Conservation (phyloP, 2,113 vertebrate genomes). For the Cyanoramphus novaezelandiae region DNA sequence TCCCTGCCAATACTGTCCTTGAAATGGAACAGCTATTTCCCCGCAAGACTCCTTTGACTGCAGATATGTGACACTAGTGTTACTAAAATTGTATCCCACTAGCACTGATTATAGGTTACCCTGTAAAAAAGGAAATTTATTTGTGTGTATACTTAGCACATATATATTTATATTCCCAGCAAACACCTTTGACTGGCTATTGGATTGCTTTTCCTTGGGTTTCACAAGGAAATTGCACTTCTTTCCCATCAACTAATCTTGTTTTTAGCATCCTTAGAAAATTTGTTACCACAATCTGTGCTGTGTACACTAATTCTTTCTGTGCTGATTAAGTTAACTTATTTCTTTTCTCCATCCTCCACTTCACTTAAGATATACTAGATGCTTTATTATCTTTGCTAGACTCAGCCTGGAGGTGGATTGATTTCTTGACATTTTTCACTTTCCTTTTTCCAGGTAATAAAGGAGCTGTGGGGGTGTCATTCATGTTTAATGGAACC, state of each 20-base stretch:
- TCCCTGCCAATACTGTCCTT: background rate
- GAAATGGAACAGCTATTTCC: background rate
- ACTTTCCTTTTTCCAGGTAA: slow-evolving; percentile 77
- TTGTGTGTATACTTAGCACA: background rate
- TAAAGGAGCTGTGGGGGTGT: slow-evolving; percentile 96
- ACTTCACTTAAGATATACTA: background rate
- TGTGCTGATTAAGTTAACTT: background rate
- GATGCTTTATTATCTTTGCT: background rate
- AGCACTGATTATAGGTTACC: background rate
- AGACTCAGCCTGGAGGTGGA: background rate
- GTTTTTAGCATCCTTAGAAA: slow-evolving; percentile 20
- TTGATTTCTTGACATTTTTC: slow-evolving; percentile 5
- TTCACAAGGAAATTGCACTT: slow-evolving; percentile 8
- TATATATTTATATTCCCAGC: background rate
- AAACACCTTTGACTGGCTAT: background rate
- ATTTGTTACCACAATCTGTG: background rate
- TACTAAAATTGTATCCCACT: background rate
- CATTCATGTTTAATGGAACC: slow-evolving; percentile 97
- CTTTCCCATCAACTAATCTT: background rate
- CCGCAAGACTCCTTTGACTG: background rate
- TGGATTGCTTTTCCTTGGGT: background rate
- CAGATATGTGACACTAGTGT: background rate
- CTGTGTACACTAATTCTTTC: background rate
- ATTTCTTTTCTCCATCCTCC: background rate
- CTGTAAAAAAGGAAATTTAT: background rate